Percentiles rank a stretch among this genome's conserved stretches.
These are phyloP conservation scores for Dendrocopos noguchii DNA, from an alignment of 2,113 vertebrate genomes.

Conservation along the genomic window DNA sequence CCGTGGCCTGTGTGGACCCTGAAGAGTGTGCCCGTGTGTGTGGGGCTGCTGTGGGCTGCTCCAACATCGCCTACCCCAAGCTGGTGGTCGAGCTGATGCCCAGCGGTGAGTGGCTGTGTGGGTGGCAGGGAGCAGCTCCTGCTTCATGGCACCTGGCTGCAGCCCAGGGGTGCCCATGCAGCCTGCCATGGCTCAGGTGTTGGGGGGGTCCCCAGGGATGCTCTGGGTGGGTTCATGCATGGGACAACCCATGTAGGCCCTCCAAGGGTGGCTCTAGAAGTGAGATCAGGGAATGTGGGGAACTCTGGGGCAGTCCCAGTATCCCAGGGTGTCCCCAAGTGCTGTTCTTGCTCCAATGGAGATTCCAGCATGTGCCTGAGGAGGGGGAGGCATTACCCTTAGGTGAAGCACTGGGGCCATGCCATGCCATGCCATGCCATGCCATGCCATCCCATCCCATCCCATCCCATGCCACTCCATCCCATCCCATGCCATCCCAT, in stretches of 20 bases:
- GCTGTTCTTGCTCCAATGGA: not conserved
- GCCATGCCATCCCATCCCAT: no score
- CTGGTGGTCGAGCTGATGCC: conserved; percentile 93
- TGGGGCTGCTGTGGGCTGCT: conserved; percentile 86
- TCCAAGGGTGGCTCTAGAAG: not conserved
- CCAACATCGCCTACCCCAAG: conserved; percentile 90
- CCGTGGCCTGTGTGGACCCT: conserved; percentile 88
- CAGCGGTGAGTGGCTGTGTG: conserved; percentile 68
- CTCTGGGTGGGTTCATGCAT: rapidly evolving
- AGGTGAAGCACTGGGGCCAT: rapidly evolving
- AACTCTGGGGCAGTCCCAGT: not conserved
- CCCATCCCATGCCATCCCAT: no score
- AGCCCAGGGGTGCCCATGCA: not conserved
- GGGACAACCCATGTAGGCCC: not conserved
- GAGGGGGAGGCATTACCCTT: not conserved
- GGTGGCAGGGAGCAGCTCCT: not conserved
- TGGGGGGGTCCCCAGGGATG: rapidly evolving
- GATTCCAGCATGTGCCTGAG: rapidly evolving
- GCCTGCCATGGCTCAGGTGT: rapidly evolving
- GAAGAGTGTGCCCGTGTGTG: conserved; percentile 86
- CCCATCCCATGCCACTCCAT: no score
- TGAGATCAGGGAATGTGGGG: not conserved
- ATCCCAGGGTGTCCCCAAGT: rapidly evolving
- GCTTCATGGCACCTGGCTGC: not conserved
- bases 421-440: not conserved